Percentiles rank a stretch among this genome's conserved stretches.
Conservation (phyloP, 2,888 invertebrate species). For the Xestia sexstrigata region DNA sequence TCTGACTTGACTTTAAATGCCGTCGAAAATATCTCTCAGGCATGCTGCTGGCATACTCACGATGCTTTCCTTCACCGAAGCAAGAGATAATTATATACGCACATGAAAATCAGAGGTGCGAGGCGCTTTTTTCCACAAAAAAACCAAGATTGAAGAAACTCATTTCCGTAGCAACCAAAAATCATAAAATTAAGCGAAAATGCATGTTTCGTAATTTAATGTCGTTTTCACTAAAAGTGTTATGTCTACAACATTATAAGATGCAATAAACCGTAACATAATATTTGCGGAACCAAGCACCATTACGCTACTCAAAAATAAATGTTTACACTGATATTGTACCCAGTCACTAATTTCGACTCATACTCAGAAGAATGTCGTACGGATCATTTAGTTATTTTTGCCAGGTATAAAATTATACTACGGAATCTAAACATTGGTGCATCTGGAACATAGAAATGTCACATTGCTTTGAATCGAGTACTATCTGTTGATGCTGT, state of each 20-base stretch:
- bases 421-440: conserved; percentile 49
- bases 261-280: conserved; percentile 12
- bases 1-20: too few species aligned
- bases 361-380: conserved; percentile 54
- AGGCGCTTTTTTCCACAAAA: background rate
- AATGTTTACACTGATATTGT: conserved; percentile 29
- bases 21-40: too few species aligned
- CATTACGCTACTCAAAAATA: conserved; percentile 25
- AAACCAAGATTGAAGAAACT: background rate
- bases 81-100: too few species aligned
- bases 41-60: too few species aligned
- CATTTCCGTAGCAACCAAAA: background rate
- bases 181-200: conserved; percentile 22
- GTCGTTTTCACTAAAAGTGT: conserved; percentile 33
- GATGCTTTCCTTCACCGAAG: too few species aligned
- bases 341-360: conserved; percentile 37
- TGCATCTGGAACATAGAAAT: conserved; percentile 59
- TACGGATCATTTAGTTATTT: conserved; percentile 56
- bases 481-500: conserved; percentile 30
- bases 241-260: conserved; percentile 26
- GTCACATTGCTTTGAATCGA: conserved; percentile 41
- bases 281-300: conserved; percentile 14
- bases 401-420: conserved; percentile 62
- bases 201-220: conserved; percentile 15
- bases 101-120: too few species aligned